These are phyloP conservation scores for Drosophila atripex DNA, from an alignment of 2,888 invertebrate genomes.

Conservation along the genomic window DNA sequence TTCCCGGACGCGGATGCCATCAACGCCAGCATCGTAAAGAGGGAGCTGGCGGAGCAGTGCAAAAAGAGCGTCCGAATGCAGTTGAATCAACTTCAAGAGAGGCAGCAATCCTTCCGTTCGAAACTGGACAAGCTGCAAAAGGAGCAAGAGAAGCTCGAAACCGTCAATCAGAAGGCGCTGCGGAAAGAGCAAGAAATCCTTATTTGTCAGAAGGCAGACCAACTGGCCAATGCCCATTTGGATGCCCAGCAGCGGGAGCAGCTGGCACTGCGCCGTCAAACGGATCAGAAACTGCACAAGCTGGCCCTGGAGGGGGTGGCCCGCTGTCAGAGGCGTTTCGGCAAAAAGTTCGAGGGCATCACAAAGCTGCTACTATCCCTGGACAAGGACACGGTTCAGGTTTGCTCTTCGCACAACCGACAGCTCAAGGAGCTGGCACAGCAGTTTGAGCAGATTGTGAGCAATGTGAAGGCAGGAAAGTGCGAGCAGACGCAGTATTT, in stretches of 20 bases:
- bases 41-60: constrained; percentile 67
- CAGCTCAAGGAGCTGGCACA: constrained; percentile 81
- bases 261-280: constrained; percentile 60
- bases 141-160: constrained; percentile 36
- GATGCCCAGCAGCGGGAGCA: constrained; percentile 69
- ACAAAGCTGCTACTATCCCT: constrained; percentile 83
- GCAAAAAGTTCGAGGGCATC: constrained; percentile 86
- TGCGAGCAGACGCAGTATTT: constrained; percentile 72
- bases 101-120: constrained; percentile 24
- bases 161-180: constrained; percentile 49
- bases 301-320: constrained; percentile 85
- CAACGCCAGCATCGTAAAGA: constrained; percentile 66
- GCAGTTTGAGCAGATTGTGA: constrained; percentile 77
- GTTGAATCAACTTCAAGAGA: constrained; percentile 27
- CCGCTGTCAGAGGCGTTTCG: constrained; percentile 86
- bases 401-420: constrained; percentile 81
- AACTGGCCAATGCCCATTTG: constrained; percentile 59
- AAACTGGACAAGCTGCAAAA: constrained; percentile 5
- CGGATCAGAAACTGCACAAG: constrained; percentile 69
- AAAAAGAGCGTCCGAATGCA: constrained; percentile 63
- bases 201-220: constrained; percentile 73
- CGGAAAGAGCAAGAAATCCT: constrained; percentile 59
- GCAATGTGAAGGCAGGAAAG: constrained; percentile 82
- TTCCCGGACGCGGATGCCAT: constrained; percentile 59
- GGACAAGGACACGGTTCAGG: constrained; percentile 82